Base-by-base conservation (phyloP, 2,888 invertebrate species). In the Drosophila gaucha region DNA sequence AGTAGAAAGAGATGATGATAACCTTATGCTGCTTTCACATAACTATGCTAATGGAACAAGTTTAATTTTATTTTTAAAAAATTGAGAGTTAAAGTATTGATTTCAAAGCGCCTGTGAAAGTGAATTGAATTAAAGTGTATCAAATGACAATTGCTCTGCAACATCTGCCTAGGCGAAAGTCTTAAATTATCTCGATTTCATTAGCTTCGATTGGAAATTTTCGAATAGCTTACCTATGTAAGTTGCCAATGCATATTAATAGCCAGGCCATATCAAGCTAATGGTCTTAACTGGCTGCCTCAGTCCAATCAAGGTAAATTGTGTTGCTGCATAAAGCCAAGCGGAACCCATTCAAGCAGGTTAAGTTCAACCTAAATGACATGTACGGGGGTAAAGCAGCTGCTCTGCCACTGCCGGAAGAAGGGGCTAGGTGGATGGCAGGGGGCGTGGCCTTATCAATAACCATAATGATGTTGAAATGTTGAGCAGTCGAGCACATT, bases 391-490 rank as follows among this genome's bases (percentile, higher is more conserved):
- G 63, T 26, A 9, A 6, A 6, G 16, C 20, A 33, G 56, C 14
- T 33, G 20, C 30, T n/a, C 16, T 8, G 8, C 6, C 16, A 14
- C 16, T 30, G 31, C 31, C 31, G 46, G 46, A 46, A 46, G 46
- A 8, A 9, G 46, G 16, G 4, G 1, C 10, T 14, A 12, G 41
- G 8, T 20, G 35, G 22, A 3, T 8, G 22, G 8, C 8, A 6
- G 16, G 28, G 47, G 52, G 56, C 31, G 63, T 31, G 58, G 67
- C 46, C 79, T 82, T 82, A 82, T 82, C 80, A 82, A 82, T 82
- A 85, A 82, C 80, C 88, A 85, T 87, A 87, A 82, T 87, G 72
- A 58, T 65, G 66, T 49, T 50, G 50, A 57, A 52, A 57, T 64
- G 73, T 39, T 66, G 56, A 50, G 52, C 30, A 58, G 49, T 60